These are phyloP conservation scores for Ostrea edulis DNA, from an alignment of 1,140 invertebrate species.

Conservation along the genomic window DNA sequence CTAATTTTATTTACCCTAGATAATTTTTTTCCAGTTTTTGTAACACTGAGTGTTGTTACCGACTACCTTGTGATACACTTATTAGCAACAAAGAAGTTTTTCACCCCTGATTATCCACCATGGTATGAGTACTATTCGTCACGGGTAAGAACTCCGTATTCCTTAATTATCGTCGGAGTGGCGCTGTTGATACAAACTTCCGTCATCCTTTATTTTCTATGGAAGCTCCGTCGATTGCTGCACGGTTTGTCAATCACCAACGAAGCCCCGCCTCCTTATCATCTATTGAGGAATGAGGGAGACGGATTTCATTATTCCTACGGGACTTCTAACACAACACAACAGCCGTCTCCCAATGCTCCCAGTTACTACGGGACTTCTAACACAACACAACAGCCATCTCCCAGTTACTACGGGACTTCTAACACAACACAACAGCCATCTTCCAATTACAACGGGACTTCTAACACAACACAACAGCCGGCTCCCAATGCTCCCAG, in stretches of 20 bases:
- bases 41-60: not conserved
- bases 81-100: not conserved
- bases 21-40: not conserved
- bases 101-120: not conserved
- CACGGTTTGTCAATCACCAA: not conserved
- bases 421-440: constrained; percentile 42
- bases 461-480: constrained; percentile 38
- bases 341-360: not conserved
- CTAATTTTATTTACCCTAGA: too few species aligned
- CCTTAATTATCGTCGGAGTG: not conserved
- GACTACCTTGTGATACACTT: not conserved
- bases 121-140: not conserved
- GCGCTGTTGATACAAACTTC: not conserved
- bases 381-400: not conserved
- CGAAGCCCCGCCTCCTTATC: not conserved
- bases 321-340: constrained; percentile 38
- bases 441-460: not conserved
- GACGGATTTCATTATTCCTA: not conserved
- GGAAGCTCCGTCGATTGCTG: not conserved
- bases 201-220: not conserved
- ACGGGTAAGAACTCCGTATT: not conserved
- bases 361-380: constrained; percentile 24
- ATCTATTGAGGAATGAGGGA: not conserved
- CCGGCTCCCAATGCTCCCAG: not conserved
- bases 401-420: not conserved